These are phyloP conservation scores for Hemichromis elongatus DNA, from an alignment of 2,113 vertebrate genomes.

Conservation along the genomic window DNA sequence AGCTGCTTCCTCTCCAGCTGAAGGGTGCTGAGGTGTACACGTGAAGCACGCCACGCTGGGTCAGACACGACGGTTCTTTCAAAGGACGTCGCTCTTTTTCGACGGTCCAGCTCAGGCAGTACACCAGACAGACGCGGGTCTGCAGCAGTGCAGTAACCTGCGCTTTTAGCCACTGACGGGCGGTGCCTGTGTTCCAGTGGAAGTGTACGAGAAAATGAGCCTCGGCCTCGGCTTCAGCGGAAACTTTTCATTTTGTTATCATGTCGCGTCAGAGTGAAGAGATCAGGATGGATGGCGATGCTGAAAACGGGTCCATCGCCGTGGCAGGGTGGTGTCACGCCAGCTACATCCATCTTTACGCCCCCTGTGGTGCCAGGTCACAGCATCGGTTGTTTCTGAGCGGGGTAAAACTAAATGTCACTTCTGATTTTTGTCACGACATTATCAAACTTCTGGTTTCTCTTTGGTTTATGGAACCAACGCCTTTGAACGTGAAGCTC, in stretches of 20 bases:
- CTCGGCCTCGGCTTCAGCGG: background rate
- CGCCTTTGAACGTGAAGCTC: background rate
- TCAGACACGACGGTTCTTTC: background rate
- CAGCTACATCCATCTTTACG: background rate
- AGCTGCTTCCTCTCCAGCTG: constrained; percentile 25
- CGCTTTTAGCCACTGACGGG: background rate
- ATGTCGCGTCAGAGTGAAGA: background rate
- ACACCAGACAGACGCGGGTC: too few species aligned
- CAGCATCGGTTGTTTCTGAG: background rate
- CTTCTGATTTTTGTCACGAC: background rate
- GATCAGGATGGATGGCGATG: background rate
- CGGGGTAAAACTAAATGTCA: background rate
- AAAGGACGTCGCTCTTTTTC: background rate
- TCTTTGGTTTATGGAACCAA: background rate
- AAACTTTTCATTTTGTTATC: background rate
- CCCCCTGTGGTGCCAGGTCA: background rate
- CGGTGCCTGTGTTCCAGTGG: background rate
- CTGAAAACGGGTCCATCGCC: background rate
- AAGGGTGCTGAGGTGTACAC: background rate
- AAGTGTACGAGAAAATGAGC: background rate
- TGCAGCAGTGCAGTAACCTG: background rate
- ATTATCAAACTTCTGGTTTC: background rate
- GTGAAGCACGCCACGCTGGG: background rate
- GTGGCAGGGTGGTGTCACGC: background rate
- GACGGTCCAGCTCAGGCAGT: background rate